A percentile compares a stretch with the other conserved stretches of the same genome.
Evolutionary conservation across 2,888 invertebrate genomes (phyloP).

Genomic region (Liodrosophila aerea): DNA sequence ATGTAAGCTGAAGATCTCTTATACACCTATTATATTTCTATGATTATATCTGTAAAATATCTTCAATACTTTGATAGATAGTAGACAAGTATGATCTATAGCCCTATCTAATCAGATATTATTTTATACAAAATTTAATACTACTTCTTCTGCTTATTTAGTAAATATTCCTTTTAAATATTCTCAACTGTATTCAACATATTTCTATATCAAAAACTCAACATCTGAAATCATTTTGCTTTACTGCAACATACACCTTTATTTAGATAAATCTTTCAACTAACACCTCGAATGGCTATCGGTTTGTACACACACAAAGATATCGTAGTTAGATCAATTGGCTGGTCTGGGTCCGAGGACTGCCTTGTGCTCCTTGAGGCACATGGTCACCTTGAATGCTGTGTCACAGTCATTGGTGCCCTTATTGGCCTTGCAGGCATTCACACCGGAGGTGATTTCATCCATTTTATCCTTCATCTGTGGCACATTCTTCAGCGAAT

Average conservation of each 20-base stretch:
- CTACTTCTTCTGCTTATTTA: no score
- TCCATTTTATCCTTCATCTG: constrained; percentile 58
- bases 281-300: neutral
- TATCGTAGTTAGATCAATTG: constrained; percentile 14
- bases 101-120: no score
- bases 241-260: constrained; percentile 33
- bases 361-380: constrained; percentile 64
- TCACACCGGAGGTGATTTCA: constrained; percentile 59
- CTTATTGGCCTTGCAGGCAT: constrained; percentile 68
- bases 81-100: no score
- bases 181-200: neutral
- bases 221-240: constrained; percentile 26
- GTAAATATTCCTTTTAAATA: neutral
- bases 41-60: no score
- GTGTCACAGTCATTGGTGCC: constrained; percentile 77
- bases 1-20: no score
- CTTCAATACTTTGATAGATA: no score
- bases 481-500: constrained; percentile 49
- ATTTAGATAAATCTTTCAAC: constrained; percentile 33
- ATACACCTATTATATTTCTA: no score
- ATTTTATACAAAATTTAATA: no score
- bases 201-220: neutral
- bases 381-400: constrained; percentile 73
- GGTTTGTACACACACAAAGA: neutral
- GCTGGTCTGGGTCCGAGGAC: constrained; percentile 5